These are phyloP conservation scores for Mormyrus proboscirostris DNA, from an alignment of 2,797 vertebrate genomes.

Conservation along the genomic window DNA sequence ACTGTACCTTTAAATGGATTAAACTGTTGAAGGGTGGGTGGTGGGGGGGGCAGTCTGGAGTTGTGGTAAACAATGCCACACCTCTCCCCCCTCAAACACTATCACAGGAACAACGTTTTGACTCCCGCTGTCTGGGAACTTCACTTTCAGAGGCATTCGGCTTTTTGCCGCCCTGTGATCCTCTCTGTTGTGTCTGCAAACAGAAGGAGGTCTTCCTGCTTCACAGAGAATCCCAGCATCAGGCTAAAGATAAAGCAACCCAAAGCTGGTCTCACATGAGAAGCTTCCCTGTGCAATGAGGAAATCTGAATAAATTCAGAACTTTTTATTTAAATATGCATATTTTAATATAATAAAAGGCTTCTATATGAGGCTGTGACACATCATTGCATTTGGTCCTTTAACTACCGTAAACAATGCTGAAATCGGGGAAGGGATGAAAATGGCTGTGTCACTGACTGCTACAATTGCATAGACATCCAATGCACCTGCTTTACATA, in stretches of 20 bases:
- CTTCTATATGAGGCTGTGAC: not conserved
- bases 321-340: not conserved
- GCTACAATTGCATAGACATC: not conserved
- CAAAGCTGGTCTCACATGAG: not conserved
- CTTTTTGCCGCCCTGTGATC: constrained; percentile 51
- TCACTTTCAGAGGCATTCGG: constrained; percentile 43
- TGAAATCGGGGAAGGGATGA: not conserved
- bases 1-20: not conserved
- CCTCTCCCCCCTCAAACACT: constrained; percentile 37
- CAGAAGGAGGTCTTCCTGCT: not conserved
- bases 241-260: not conserved
- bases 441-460: not conserved
- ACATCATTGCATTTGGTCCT: not conserved
- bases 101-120: constrained; percentile 53
- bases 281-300: not conserved
- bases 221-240: not conserved
- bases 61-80: constrained; percentile 39
- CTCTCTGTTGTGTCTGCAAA: constrained; percentile 48
- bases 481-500: not conserved
- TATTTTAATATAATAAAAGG: not conserved
- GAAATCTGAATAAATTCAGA: not conserved
- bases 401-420: not conserved
- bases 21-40: not conserved
- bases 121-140: constrained; percentile 56
- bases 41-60: not conserved